phyloP scores from a whole-genome alignment of 2,888 invertebrate species.

The Nomada fabriciana region DNA sequence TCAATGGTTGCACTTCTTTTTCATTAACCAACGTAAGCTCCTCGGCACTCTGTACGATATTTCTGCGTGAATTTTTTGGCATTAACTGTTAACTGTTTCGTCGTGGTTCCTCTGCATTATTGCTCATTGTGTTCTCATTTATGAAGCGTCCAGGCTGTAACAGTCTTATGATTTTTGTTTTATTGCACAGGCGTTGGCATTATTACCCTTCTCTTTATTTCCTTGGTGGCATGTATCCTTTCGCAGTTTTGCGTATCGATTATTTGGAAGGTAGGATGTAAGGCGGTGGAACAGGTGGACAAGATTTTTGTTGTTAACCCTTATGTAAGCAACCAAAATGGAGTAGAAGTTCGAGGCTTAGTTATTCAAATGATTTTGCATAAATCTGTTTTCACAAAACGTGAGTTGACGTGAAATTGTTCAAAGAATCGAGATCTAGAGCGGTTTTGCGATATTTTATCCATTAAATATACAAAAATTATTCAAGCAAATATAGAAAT shows the following conservation, averaged over 20 bases:
- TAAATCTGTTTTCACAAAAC: too few relatives aligned
- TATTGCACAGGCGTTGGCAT: constrained; percentile 20
- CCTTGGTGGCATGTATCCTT: background rate
- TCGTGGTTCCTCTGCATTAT: constrained; percentile 5
- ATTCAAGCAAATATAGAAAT: too few relatives aligned
- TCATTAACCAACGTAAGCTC: constrained; percentile 47
- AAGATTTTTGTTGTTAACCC: too few relatives aligned
- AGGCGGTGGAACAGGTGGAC: background rate
- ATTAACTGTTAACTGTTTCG: constrained; percentile 18
- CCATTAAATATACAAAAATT: too few relatives aligned
- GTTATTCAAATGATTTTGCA: too few relatives aligned
- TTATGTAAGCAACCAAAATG: too few relatives aligned
- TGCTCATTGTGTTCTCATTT: constrained; percentile 47
- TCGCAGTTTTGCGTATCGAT: constrained; percentile 1
- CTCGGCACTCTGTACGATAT: background rate
- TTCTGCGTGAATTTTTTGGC: constrained; percentile 1
- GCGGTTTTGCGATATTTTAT: too few relatives aligned
- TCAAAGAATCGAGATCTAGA: too few relatives aligned
- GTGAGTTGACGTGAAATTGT: too few relatives aligned
- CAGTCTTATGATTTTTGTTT: background rate
- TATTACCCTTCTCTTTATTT: background rate
- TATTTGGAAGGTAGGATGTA: background rate
- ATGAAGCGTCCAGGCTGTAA: background rate
- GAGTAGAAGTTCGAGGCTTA: too few relatives aligned
- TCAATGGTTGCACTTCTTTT: constrained; percentile 33